phyloP scores from a whole-genome alignment of 2,113 vertebrate species.

The Hippocampus barbouri region DNA sequence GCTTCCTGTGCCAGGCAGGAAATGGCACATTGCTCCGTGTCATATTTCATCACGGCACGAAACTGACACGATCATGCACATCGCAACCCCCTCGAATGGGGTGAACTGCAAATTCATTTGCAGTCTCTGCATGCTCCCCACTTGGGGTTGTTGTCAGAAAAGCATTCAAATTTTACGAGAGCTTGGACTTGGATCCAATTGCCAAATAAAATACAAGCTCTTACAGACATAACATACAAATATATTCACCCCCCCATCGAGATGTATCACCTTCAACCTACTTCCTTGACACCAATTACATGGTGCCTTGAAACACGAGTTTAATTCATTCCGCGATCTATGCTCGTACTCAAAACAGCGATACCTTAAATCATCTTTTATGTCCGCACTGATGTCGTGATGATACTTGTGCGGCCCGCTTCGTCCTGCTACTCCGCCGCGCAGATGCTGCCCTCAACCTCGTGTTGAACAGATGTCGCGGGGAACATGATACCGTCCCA shows the following conservation, averaged over 20 bases:
- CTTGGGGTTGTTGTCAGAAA: slow-evolving; percentile 40
- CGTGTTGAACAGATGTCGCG: slow-evolving; percentile 68
- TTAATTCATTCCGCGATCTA: not conserved
- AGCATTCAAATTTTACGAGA: slow-evolving; percentile 10
- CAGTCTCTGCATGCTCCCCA: slow-evolving; percentile 32
- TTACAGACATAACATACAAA: not conserved
- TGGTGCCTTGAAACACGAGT: not conserved
- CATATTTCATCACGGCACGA: slow-evolving; percentile 56
- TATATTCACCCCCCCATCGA: not conserved
- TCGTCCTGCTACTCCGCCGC: slow-evolving; percentile 29
- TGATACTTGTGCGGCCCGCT: slow-evolving; percentile 9
- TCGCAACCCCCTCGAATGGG: slow-evolving; percentile 16
- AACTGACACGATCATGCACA: slow-evolving; percentile 56
- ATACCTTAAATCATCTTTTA: not conserved
- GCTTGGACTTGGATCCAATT: not conserved
- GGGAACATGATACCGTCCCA: slow-evolving; percentile 59
- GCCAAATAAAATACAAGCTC: not conserved
- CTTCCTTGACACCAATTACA: not conserved
- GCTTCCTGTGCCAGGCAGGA: slow-evolving; percentile 63
- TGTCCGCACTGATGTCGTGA: too few relatives aligned
- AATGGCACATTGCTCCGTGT: slow-evolving; percentile 50
- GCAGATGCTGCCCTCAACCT: slow-evolving; percentile 54
- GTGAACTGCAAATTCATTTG: slow-evolving; percentile 44
- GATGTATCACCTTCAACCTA: not conserved
- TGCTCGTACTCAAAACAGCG: not conserved